Evolutionary conservation across 2,888 invertebrate genomes (phyloP).

Genomic region (Caprella mutica): DNA sequence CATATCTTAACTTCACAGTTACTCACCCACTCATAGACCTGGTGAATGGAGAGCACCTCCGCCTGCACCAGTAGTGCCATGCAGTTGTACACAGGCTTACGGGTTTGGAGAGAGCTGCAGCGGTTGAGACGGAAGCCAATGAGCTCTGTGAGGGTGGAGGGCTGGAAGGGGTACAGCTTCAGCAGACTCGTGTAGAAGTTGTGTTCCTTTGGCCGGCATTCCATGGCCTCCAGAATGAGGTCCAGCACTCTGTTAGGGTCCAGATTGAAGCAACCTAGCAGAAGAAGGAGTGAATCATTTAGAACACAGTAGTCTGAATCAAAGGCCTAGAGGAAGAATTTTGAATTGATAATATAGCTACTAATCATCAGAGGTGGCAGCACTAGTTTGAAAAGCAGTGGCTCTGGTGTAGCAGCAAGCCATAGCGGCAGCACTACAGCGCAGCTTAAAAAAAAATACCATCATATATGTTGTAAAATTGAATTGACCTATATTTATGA

Average conservation of each 20-base stretch:
- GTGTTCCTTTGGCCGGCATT: conserved; percentile 62
- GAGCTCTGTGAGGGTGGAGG: conserved; percentile 79
- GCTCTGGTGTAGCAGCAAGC: neutral
- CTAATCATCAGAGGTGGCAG: neutral
- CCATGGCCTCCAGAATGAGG: conserved; percentile 91
- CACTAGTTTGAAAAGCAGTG: neutral
- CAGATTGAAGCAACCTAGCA: conserved; percentile 90
- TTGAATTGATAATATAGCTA: neutral
- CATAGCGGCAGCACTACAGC: too few relatives aligned
- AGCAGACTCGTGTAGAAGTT: conserved; percentile 51
- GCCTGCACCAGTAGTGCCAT: conserved; percentile 82
- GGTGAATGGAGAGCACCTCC: conserved; percentile 58
- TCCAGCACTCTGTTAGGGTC: conserved; percentile 97
- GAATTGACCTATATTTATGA: too few relatives aligned
- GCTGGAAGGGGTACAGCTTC: conserved; percentile 65
- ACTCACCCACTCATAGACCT: conserved; percentile 32
- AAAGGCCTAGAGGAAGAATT: neutral
- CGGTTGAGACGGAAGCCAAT: conserved; percentile 79
- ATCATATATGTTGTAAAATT: too few relatives aligned
- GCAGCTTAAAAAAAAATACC: too few relatives aligned
- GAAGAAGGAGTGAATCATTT: conserved; percentile 18
- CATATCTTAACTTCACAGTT: too few relatives aligned
- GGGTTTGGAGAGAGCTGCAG: conserved; percentile 37
- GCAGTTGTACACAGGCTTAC: conserved; percentile 57
- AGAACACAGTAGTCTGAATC: neutral